These are phyloP conservation scores for Cyrtodaria siliqua DNA, from an alignment of 2,888 invertebrate genomes.

Conservation along the genomic window DNA sequence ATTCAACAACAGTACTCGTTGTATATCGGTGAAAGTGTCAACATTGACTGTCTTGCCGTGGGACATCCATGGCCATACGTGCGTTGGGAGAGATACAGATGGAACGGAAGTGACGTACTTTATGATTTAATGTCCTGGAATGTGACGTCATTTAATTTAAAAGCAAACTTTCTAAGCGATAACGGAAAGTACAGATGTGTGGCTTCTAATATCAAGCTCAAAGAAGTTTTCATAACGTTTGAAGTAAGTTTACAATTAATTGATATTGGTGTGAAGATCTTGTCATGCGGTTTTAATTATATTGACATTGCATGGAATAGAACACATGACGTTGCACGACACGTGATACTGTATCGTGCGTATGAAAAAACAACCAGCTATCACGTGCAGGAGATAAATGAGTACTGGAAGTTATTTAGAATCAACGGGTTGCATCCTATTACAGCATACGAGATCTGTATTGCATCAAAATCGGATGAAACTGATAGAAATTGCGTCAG, in stretches of 20 bases:
- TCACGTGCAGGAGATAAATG: neutral
- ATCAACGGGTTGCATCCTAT: neutral
- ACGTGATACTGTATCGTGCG: neutral
- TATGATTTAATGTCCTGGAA: no score
- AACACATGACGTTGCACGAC: neutral
- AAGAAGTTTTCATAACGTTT: neutral
- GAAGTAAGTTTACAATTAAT: neutral
- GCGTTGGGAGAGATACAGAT: neutral
- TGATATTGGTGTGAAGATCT: neutral
- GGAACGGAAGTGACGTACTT: no score
- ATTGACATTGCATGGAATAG: neutral
- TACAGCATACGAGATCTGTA: conserved; percentile 1
- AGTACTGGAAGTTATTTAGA: conserved; percentile 1
- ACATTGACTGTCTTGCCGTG: neutral
- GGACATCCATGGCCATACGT: conserved; percentile 5
- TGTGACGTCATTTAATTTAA: no score
- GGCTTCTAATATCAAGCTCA: neutral
- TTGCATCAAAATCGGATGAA: neutral
- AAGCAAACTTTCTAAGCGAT: neutral
- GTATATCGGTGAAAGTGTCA: no score
- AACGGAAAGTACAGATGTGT: neutral
- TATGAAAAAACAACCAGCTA: neutral
- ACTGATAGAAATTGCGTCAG: neutral
- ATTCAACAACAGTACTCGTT: no score
- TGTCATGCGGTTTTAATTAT: neutral